A percentile compares a stretch with the other conserved stretches of the same genome.
phyloP scores from a whole-genome alignment of 2,797 vertebrate species.

The Botia kubotai region DNA sequence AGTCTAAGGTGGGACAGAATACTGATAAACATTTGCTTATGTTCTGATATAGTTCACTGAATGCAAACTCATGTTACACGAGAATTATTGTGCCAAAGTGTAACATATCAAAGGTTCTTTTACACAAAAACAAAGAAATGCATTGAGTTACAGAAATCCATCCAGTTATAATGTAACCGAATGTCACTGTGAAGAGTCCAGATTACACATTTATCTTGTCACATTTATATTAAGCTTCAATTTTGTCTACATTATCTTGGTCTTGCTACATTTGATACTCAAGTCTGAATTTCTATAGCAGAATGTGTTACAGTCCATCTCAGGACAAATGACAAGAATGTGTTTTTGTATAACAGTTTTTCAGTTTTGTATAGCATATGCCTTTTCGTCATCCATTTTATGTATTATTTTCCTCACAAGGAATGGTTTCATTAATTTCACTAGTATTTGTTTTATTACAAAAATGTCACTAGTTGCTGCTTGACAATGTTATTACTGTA shows the following conservation, averaged over 20 bases:
- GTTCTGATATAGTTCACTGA: background rate
- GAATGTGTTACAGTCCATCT: constrained; percentile 49
- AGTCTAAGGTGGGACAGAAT: constrained; percentile 37
- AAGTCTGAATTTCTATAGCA: constrained; percentile 3
- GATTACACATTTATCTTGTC: background rate
- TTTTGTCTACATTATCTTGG: constrained; percentile 34
- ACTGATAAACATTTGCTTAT: constrained; percentile 8
- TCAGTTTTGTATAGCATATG: constrained; percentile 34
- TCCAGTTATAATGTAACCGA: background rate
- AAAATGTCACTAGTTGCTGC: constrained; percentile 59
- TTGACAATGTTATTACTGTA: constrained; percentile 63
- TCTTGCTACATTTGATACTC: constrained; percentile 48
- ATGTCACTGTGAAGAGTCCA: background rate
- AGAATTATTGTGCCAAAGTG: background rate
- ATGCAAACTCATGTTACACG: background rate
- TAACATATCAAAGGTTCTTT: background rate
- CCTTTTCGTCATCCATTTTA: constrained; percentile 3
- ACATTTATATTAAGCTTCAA: too few species aligned
- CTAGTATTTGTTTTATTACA: constrained; percentile 46
- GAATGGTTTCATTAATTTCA: constrained; percentile 33
- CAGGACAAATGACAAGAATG: constrained; percentile 33
- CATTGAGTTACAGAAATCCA: too few species aligned
- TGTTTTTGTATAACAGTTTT: constrained; percentile 41
- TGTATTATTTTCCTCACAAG: constrained; percentile 10
- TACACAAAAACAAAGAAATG: background rate